Evolutionary conservation across 2,113 vertebrate genomes (phyloP).

Genomic region (Prionailurus viverrinus): DNA sequence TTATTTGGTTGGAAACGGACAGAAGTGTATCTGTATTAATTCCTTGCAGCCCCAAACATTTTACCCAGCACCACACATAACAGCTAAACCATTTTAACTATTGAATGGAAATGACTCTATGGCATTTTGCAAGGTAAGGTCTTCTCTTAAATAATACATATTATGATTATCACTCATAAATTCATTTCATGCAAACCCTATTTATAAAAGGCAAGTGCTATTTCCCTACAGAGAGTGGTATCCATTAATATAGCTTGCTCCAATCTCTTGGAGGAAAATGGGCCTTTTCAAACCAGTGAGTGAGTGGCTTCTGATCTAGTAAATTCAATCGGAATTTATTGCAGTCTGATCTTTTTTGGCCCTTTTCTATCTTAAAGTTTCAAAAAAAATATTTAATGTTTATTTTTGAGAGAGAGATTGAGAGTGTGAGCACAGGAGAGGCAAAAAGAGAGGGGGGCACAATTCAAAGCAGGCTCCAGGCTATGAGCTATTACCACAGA

Average conservation of each 20-base stretch:
- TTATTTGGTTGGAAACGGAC: constrained; percentile 58
- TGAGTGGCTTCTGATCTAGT: constrained; percentile 59
- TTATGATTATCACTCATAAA: constrained; percentile 51
- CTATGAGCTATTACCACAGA: too few species aligned
- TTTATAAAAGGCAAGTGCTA: constrained; percentile 49
- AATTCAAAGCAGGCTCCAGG: too few species aligned
- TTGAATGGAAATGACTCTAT: neutral
- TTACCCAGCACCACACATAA: neutral
- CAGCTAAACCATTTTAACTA: constrained; percentile 42
- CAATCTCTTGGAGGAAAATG: constrained; percentile 21
- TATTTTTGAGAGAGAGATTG: too few species aligned
- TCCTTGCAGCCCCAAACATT: neutral
- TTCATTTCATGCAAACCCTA: constrained; percentile 46
- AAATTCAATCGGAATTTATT: constrained; percentile 47
- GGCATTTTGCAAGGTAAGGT: constrained; percentile 53
- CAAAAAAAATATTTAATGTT: neutral
- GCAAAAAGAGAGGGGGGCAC: too few species aligned
- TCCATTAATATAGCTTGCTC: neutral
- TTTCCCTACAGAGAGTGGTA: neutral
- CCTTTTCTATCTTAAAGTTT: constrained; percentile 31
- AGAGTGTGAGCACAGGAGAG: too few species aligned
- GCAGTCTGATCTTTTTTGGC: neutral
- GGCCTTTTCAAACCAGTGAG: constrained; percentile 43
- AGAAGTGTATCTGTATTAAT: constrained; percentile 43
- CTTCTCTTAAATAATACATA: constrained; percentile 39